A percentile compares a stretch with the other conserved stretches of the same genome.
Evolutionary conservation across 2,113 vertebrate species (phyloP).

Genomic region (Apeltes quadracus): DNA sequence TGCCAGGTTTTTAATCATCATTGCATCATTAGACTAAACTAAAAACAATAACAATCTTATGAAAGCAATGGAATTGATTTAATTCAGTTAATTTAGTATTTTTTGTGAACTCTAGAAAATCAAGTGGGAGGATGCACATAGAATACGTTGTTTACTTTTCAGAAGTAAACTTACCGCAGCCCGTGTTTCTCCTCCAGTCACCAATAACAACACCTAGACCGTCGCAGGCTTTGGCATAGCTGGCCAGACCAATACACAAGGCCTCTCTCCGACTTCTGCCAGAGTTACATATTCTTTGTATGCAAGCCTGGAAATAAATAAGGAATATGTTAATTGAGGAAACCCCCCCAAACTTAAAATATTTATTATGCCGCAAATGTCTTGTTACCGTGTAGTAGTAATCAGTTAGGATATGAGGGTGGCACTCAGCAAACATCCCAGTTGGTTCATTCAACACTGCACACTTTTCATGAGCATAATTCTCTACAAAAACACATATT

Average conservation of each 20-base stretch:
- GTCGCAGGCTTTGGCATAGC: constrained; percentile 77
- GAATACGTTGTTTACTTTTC: neutral
- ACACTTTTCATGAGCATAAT: constrained; percentile 81
- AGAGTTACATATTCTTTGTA: constrained; percentile 71
- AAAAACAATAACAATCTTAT: neutral
- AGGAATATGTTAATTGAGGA: neutral
- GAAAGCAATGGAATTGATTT: neutral
- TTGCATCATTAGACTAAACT: neutral
- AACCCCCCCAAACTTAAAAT: neutral
- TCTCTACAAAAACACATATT: constrained; percentile 69
- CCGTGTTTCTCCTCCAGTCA: constrained; percentile 73
- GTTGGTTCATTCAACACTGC: constrained; percentile 67
- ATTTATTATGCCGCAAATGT: neutral
- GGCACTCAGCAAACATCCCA: constrained; percentile 82
- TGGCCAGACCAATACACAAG: constrained; percentile 74
- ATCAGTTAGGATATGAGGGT: constrained; percentile 74
- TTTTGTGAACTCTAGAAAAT: neutral
- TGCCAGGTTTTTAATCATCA: neutral
- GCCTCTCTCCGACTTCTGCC: constrained; percentile 43
- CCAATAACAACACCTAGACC: constrained; percentile 63
- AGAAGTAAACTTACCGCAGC: constrained; percentile 73
- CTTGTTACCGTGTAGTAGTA: constrained; percentile 70
- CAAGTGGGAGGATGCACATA: neutral
- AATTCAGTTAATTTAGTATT: neutral
- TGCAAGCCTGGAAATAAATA: constrained; percentile 67